Evolutionary conservation across 1,140 invertebrate genomes (phyloP), one percentile per base, ranked within the genome.

Genomic region (Penaeus indicus): DNA sequence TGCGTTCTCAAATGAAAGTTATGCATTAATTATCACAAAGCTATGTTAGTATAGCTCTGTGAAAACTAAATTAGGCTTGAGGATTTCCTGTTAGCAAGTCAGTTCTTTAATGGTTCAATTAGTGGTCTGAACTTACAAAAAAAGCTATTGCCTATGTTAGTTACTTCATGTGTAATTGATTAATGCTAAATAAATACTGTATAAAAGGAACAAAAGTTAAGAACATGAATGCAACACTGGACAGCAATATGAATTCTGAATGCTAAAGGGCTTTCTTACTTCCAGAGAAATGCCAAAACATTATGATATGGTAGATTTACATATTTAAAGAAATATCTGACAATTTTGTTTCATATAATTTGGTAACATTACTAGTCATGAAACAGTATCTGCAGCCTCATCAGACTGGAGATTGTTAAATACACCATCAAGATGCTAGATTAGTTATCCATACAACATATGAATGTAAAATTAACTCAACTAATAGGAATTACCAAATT

Each of bases 141-240:
- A 64, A 86, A 86, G 77, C 85, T 86, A 79, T 42, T 79, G 32
- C 38, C 85, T 86, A 86, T 61, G 78, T 86, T 86, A 86, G 62
- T 75, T 86, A 86, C n/a, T 75, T 61, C 62, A 79, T 62, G 62
- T 54, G 54, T 54, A 54, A 54, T 54, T 60, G 80, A 80, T 79
- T 86, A 86, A 86, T 86, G 85, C 85, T 86, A 86, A 86, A 83
- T 64, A 79, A 86, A 86, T 86, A 86, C 85, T 86, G 85, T 86
- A 79, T n/a, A 86, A 86, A 86, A 62, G 84, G 78, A 86, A 72
- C 62, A 80, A 86, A 64, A 42, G 81, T 83, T 16, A 67, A 83
- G 75, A 79, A 22, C 85, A 79, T 85, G 75, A 79, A 77, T 77
- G 69, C 84, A 85, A 85, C 77, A 85, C 84, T 85, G 72, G 84